phyloP scores from a whole-genome alignment of 2,113 vertebrate genomes.

The Stegastes partitus region DNA sequence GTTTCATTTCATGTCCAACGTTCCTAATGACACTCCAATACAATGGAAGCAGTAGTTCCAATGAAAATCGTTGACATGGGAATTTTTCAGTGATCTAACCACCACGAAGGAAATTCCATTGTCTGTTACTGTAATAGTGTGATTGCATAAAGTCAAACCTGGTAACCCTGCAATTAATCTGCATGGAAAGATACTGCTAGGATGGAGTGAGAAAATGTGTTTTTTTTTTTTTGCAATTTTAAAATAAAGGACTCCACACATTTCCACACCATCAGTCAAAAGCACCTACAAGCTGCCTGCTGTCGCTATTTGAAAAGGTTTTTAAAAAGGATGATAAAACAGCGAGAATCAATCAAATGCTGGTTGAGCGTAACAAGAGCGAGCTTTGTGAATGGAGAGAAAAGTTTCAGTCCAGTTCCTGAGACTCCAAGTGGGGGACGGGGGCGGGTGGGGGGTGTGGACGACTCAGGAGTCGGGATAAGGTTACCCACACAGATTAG shows the following conservation, averaged over 20 bases:
- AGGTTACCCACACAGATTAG: conserved; percentile 82
- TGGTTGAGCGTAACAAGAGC: conserved; percentile 58
- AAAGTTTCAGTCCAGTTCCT: conserved; percentile 65
- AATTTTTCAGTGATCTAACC: background rate
- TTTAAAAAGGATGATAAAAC: conserved; percentile 27
- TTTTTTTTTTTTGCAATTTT: no score
- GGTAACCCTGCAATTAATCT: background rate
- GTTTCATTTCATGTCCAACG: background rate
- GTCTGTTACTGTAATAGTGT: background rate
- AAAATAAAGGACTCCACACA: background rate
- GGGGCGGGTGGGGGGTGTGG: background rate
- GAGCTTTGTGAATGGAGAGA: conserved; percentile 69
- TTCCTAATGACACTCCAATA: no score
- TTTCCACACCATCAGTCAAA: background rate
- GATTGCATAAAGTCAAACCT: background rate
- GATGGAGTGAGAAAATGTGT: no score
- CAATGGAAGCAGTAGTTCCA: background rate
- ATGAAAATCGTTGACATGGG: background rate
- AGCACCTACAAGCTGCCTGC: conserved; percentile 8
- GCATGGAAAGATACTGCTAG: background rate
- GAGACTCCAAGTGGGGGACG: conserved; percentile 15
- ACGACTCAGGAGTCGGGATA: conserved; percentile 73
- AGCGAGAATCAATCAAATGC: conserved; percentile 37
- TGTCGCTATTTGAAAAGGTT: conserved; percentile 13
- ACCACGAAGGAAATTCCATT: background rate